A percentile compares a stretch with the other conserved stretches of the same genome.
Evolutionary conservation across 2,797 vertebrate species (phyloP).

Genomic region (Selene dorsalis): DNA sequence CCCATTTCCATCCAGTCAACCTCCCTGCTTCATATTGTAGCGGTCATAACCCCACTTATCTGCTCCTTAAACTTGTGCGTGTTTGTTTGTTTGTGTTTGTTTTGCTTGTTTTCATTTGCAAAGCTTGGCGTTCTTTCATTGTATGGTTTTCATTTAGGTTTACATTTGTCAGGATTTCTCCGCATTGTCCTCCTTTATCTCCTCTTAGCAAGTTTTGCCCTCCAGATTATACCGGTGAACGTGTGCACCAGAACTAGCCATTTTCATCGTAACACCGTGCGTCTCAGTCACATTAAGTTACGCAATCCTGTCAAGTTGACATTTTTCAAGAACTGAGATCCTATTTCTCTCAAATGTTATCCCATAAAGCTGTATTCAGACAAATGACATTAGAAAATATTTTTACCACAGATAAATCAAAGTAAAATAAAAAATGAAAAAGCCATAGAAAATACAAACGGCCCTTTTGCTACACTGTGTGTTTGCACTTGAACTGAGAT

Average conservation of each 20-base stretch:
- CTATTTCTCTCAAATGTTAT: neutral
- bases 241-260: constrained; percentile 12
- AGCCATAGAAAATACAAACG: neutral
- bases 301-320: constrained; percentile 5
- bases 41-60: constrained; percentile 83
- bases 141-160: constrained; percentile 72
- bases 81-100: constrained; percentile 71
- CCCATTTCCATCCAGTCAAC: constrained; percentile 76
- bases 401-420: neutral
- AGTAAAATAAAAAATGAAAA: neutral
- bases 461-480: neutral
- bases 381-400: neutral
- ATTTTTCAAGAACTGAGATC: neutral
- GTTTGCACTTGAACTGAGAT: neutral
- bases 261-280: constrained; percentile 4
- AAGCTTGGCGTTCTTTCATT: constrained; percentile 62
- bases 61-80: constrained; percentile 73
- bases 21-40: constrained; percentile 81
- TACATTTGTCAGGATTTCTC: constrained; percentile 73
- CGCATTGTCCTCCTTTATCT: constrained; percentile 53
- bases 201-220: constrained; percentile 41
- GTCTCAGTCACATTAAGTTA: neutral
- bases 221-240: constrained; percentile 30
- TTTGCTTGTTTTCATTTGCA: constrained; percentile 71
- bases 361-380: neutral